Base-by-base conservation (phyloP, 2,888 invertebrate genomes). In the Luffia ferchaultella region DNA sequence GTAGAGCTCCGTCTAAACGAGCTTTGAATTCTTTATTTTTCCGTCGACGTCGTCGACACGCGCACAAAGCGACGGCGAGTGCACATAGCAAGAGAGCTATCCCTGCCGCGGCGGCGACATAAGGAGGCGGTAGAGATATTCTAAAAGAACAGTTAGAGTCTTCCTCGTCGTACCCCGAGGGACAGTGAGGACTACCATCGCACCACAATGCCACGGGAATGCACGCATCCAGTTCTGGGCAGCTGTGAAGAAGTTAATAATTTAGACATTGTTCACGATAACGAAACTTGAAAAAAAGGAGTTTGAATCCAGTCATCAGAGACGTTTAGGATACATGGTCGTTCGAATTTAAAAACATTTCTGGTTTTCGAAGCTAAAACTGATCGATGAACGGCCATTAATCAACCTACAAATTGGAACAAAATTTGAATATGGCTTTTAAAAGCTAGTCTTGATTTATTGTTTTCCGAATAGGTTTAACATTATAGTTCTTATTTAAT, bases 171-270 rank as follows among this genome's bases (percentile, higher is more conserved):
- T 88, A 92, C 1, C 93, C 93, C 2, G 92, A 91, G 15, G 93
- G 93, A 65, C 93, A 93, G 63, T 93, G 92, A 1, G 87, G 79
- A 43, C 89, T 86, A 0, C 93, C 92, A 65, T 93, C 93, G 69
- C 93, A 93, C 93, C 93, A 93, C 2, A 93, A 68, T 1, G 89
- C 87, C 1, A 90, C 86, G 55, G 90, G 91, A 61, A 93, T 93
- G 68, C 93, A 93, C 0, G 93, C 93, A 55, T 92, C 91, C 49
- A 93, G 76, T 67, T 93, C 93, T 1, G 93, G 93, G 62, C 93
- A 93, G 64, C 92, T 92, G 76, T 49, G 73, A 65, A 60, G 60
- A 54, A 54, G 16, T 45, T 45, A 2, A 45, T 20, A 20, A 46
- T 46, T 18, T 2, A 17, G n/a, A n/a, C n/a, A n/a, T n/a, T n/a